Evolutionary conservation across 2,888 invertebrate genomes (phyloP), one percentile per base, ranked within the genome.

Genomic region (Volucella bombylans): DNA sequence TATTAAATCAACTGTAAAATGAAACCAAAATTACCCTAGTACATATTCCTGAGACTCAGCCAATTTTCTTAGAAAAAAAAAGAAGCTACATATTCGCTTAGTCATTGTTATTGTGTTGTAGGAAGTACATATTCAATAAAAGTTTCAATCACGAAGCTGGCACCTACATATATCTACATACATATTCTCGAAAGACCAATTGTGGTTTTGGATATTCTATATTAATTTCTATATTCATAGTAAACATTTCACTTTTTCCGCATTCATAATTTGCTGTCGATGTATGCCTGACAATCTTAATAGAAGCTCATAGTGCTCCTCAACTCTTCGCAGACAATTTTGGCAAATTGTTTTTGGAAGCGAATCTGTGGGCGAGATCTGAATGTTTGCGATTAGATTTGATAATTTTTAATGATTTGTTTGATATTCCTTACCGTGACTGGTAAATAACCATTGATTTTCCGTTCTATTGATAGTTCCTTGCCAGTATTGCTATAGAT

Each of bases 401-500:
- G 78, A 59, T 65, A 72, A 67, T 71, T 12, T 10, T 31, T 23
- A 2, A 3, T 23, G 18, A 3, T 23, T n/a, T 38, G 11, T 41
- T n/a, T 0, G 3, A 11, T 15, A 31, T 4, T 31, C 1, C 94
- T 92, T 92, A 96, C 97, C 89, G 95, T 95, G 89, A 96, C 95
- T 81, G 96, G 96, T 82, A 97, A 93, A 91, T 96, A 95, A 89
- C 94, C 94, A 92, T 95, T 95, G 89, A 97, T 96, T 93, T 96
- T 96, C 89, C 96, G 95, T 43, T 96, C 94, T 87, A 97, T 93
- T 89, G 94, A 93, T 90, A 96, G 93, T 89, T 95, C 94, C 90
- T 94, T 94, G 65, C 96, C 96, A 92, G 95, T 95, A 88, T 95
- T 95, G 50, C 96, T 96, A 90, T 96, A 96, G 87, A 96, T 95